phyloP scores from a whole-genome alignment of 1,140 invertebrate genomes.

The Pseudomyrmex flavicornis region DNA sequence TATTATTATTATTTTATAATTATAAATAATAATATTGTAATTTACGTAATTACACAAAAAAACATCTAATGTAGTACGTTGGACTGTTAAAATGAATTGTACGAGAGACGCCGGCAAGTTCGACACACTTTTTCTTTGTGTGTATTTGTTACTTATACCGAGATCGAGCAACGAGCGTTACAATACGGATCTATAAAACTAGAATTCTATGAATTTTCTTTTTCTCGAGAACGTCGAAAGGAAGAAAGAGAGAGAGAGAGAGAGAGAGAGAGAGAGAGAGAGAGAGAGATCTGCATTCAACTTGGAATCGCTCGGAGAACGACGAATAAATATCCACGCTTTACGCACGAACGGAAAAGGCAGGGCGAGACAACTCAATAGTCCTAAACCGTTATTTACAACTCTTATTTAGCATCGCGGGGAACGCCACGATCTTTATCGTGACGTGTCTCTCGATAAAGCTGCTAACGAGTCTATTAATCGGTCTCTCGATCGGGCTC shows the following conservation, averaged over 20 bases:
- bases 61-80: neutral
- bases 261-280: too few species aligned
- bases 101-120: neutral
- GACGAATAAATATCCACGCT: slow-evolving; percentile 46
- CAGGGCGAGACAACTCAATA: neutral
- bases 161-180: neutral
- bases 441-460: slow-evolving; percentile 23
- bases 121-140: neutral
- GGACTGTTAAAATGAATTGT: neutral
- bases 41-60: slow-evolving; percentile 7
- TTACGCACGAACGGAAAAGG: slow-evolving; percentile 8
- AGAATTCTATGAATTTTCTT: slow-evolving; percentile 7
- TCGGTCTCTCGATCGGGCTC: neutral
- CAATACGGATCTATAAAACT: neutral
- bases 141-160: neutral
- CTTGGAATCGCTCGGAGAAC: slow-evolving; percentile 10
- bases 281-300: too few species aligned
- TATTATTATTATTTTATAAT: too few species aligned
- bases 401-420: neutral
- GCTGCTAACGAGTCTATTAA: slow-evolving; percentile 40
- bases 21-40: neutral
- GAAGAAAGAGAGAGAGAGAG: too few species aligned
- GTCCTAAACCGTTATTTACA: slow-evolving; percentile 40
- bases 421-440: slow-evolving; percentile 22
- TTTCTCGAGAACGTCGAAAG: neutral